A percentile compares a stretch with the other conserved stretches of the same genome.
Conservation (phyloP, 1,140 invertebrate genomes). For the Macrocentrus cingulum region DNA sequence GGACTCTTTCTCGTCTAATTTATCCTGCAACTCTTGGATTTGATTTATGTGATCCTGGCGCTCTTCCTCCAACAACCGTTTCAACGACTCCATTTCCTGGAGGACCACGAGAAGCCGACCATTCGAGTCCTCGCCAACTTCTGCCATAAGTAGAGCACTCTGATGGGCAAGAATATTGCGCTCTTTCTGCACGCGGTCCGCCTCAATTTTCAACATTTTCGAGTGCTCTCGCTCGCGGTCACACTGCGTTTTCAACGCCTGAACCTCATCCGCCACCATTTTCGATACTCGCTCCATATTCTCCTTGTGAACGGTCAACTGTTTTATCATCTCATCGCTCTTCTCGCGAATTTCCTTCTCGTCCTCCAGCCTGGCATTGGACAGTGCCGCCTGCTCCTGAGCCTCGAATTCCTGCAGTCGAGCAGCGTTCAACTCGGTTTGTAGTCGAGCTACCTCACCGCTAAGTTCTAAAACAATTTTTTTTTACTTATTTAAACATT, state of each 20-base stretch:
- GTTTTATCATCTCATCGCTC: constrained; percentile 53
- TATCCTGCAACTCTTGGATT: constrained; percentile 64
- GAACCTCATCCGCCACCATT: constrained; percentile 66
- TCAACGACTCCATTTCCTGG: constrained; percentile 66
- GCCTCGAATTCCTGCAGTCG: constrained; percentile 72
- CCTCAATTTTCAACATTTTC: constrained; percentile 56
- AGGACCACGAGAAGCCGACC: constrained; percentile 61
- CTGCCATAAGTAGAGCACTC: constrained; percentile 67
- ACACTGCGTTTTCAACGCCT: constrained; percentile 63
- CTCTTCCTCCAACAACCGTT: constrained; percentile 65
- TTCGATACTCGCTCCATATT: constrained; percentile 67
- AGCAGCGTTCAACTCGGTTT: constrained; percentile 67
- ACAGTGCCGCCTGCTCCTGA: constrained; percentile 61
- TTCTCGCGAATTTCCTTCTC: constrained; percentile 47
- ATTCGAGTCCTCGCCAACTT: constrained; percentile 60
- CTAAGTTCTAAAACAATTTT: constrained; percentile 60
- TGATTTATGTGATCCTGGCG: constrained; percentile 59
- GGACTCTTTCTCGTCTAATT: constrained; percentile 67
- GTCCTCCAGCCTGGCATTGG: constrained; percentile 60
- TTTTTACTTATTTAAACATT: neutral
- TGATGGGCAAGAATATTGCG: constrained; percentile 68
- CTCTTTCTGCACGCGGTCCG: constrained; percentile 62
- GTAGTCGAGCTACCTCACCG: constrained; percentile 65
- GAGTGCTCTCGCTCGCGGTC: constrained; percentile 64
- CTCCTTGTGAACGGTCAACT: constrained; percentile 61